A percentile compares a stretch with the other conserved stretches of the same genome.
Conservation (phyloP, 2,888 invertebrate genomes). For the Ormyrus pomaceus region DNA sequence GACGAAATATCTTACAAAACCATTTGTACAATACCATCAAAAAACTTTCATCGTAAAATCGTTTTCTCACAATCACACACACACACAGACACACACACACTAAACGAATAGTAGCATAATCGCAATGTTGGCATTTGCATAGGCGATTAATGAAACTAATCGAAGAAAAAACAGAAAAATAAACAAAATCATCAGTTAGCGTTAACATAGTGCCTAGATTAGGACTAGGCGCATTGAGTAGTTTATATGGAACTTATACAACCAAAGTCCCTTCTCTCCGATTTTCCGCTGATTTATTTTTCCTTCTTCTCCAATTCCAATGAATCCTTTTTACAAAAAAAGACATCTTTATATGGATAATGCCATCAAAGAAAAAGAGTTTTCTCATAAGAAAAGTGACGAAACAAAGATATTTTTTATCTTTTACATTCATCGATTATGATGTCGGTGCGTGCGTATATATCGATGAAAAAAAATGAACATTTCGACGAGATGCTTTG, state of each 20-base stretch:
- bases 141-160: conserved; percentile 12
- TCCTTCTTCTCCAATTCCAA: conserved; percentile 6
- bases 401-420: conserved; percentile 58
- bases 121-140: neutral
- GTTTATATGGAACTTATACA: conserved; percentile 29
- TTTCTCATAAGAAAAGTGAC: conserved; percentile 38
- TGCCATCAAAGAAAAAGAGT: neutral
- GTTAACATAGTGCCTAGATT: conserved; percentile 50
- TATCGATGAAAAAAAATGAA: conserved; percentile 4
- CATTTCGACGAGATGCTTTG: neutral
- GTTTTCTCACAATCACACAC: neutral
- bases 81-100: too few species aligned
- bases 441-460: conserved; percentile 44
- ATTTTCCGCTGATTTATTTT: too few species aligned
- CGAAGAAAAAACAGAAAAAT: neutral
- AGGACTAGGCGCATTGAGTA: conserved; percentile 45
- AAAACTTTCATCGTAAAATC: conserved; percentile 18
- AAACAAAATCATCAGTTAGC: conserved; percentile 29
- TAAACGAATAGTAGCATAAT: conserved; percentile 1
- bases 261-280: conserved; percentile 27
- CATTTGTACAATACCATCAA: neutral
- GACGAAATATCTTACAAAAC: neutral
- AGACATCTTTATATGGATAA: neutral
- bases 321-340: conserved; percentile 10
- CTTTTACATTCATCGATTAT: conserved; percentile 55